Evolutionary conservation across 2,888 invertebrate species (phyloP), one percentile per base, ranked within the genome.

Genomic region (Miltochrista miniata): DNA sequence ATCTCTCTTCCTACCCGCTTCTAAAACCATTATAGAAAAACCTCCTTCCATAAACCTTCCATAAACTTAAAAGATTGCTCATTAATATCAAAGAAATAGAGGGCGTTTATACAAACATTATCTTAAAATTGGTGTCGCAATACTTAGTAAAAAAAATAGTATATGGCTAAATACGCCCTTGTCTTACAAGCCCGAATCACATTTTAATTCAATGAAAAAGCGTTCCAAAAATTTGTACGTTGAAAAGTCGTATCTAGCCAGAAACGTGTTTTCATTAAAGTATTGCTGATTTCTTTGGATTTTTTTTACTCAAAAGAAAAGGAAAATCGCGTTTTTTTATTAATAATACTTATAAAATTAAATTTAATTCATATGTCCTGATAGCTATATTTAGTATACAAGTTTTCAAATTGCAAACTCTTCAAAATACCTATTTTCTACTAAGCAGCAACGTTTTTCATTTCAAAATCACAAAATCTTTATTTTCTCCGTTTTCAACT

Each of bases 291-390:
- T n/a, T 36, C 33, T 33, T 33, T 36, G 12, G 12, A 34, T 11
- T 34, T 34, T 39, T 18, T 39, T 39, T 39, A 39, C 39, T 39
- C 13, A 39, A 40, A 40, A 12, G 41, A 41, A 41, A 41, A 41
- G 10, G 30, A 29, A 41, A 41, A 38, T 38, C 38, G 24, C 38
- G 38, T 31, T 41, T 41, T 29, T 30, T 41, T n/a, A 41, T 13
- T 29, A n/a, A 41, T 41, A 41, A 41, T 29, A 41, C 30, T 41
- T n/a, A 29, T 29, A 29, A 2, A 41, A 41, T 29, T 30, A 11
- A 41, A 41, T 29, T 29, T 41, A 29, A 30, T n/a, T 9, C 29
- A 14, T 13, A 9, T 13, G 29, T 41, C 13, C 41, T n/a, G 13
- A 41, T 41, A 37, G 37, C 37, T 11, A 9, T 15, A 9, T 8